Conservation (phyloP, 2,113 vertebrate genomes). For the Crotalus tigris region DNA sequence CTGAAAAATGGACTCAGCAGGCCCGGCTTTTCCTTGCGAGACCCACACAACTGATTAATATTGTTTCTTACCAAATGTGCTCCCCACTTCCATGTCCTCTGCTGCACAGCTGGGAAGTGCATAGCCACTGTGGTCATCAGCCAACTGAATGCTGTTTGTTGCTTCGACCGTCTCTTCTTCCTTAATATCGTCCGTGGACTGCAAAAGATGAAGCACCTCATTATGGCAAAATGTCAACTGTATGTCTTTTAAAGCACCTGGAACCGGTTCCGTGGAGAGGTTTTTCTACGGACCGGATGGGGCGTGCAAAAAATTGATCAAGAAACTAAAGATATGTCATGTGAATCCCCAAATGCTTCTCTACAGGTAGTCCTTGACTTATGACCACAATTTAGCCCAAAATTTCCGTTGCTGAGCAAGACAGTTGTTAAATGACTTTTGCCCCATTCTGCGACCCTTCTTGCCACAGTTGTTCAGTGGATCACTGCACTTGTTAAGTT, state of each 20-base stretch:
- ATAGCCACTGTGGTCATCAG: constrained; percentile 70
- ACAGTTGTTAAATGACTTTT: background rate
- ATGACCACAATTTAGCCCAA: background rate
- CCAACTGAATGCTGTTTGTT: constrained; percentile 65
- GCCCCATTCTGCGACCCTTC: background rate
- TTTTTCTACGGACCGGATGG: background rate
- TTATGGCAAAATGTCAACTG: background rate
- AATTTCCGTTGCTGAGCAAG: background rate
- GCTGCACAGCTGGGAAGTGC: constrained; percentile 44
- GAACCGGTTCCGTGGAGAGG: background rate
- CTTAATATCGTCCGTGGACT: constrained; percentile 57
- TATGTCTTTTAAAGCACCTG: too few relatives aligned
- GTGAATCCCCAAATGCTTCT: background rate
- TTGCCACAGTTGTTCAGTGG: background rate
- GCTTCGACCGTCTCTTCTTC: constrained; percentile 70
- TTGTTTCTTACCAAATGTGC: constrained; percentile 69
- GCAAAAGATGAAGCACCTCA: constrained; percentile 15
- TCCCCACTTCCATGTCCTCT: constrained; percentile 81
- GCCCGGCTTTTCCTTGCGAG: background rate
- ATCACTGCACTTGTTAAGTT: background rate
- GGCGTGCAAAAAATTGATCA: background rate
- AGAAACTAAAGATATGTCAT: background rate
- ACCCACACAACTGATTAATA: background rate
- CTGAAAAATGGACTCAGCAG: background rate
- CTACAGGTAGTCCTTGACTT: background rate